These are phyloP conservation scores for Diorhabda elongata DNA, from an alignment of 1,140 invertebrate species.

Conservation along the genomic window DNA sequence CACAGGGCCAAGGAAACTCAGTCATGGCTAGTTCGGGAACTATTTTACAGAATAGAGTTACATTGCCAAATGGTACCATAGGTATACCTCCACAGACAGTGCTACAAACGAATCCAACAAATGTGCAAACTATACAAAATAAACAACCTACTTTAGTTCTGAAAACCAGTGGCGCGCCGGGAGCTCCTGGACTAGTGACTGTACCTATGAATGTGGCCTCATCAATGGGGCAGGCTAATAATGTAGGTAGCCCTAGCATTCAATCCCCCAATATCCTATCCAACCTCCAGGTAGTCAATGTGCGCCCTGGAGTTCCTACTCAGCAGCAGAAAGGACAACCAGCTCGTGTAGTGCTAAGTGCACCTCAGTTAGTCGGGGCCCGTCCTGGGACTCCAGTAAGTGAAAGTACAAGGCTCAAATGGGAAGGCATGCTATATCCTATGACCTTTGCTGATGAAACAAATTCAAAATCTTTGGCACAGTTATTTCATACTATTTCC, in stretches of 20 bases:
- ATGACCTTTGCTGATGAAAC: not conserved
- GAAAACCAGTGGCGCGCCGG: conserved; percentile 59
- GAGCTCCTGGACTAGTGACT: conserved; percentile 60
- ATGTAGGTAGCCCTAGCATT: conserved; percentile 45
- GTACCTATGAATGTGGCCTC: conserved; percentile 64
- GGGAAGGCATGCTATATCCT: conserved; percentile 26
- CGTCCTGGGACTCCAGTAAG: conserved; percentile 76
- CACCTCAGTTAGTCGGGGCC: conserved; percentile 73
- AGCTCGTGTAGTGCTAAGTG: conserved; percentile 71
- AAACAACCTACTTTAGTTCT: conserved; percentile 65
- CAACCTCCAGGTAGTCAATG: conserved; percentile 83
- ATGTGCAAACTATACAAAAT: conserved; percentile 55
- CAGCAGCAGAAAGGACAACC: conserved; percentile 68
- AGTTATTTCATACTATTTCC: no score
- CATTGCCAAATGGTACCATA: conserved; percentile 54
- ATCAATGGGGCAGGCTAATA: conserved; percentile 43
- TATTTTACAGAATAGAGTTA: conserved; percentile 46
- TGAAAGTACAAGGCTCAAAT: conserved; percentile 36
- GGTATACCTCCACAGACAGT: conserved; percentile 48
- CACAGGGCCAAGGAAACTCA: conserved; percentile 41
- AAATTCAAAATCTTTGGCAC: not conserved
- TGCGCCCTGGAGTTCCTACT: conserved; percentile 64
- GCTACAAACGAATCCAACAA: conserved; percentile 47
- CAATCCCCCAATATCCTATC: conserved; percentile 55
- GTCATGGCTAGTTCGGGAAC: conserved; percentile 43